Conservation (phyloP, 37 sponge, comb jelly and placozoan genomes). For the Aplysina aerophoba region DNA sequence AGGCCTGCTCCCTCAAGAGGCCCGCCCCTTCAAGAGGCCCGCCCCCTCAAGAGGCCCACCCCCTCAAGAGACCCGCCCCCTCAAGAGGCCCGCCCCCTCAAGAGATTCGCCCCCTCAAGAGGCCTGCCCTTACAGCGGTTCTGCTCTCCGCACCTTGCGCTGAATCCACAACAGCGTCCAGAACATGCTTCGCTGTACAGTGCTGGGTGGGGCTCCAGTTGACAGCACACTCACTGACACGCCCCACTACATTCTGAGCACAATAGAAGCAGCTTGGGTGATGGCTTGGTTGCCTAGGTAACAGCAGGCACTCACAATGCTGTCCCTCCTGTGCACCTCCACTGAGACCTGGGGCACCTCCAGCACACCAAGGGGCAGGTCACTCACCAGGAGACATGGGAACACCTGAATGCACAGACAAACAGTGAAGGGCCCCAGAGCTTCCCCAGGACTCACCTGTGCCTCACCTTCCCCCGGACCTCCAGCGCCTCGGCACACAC, state of each 20-base stretch:
- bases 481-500: background rate
- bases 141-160: background rate
- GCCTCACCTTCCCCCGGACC: background rate
- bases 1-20: background rate
- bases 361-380: conserved; percentile 22
- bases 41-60: background rate
- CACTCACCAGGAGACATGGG: conserved; percentile 6
- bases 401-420: background rate
- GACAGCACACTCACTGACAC: background rate
- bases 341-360: conserved; percentile 9
- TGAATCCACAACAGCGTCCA: background rate
- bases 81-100: background rate
- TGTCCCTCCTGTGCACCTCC: background rate
- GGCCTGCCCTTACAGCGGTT: background rate
- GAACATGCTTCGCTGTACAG: conserved; percentile 47
- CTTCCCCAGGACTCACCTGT: background rate
- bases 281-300: background rate
- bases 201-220: conserved; percentile 65
- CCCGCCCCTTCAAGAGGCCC: no score
- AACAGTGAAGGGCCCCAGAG: background rate
- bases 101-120: background rate
- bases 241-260: background rate
- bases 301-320: background rate
- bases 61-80: background rate
- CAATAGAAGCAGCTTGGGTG: background rate